phyloP scores from a whole-genome alignment of 2,888 invertebrate genomes.

The Xylota segnis region DNA sequence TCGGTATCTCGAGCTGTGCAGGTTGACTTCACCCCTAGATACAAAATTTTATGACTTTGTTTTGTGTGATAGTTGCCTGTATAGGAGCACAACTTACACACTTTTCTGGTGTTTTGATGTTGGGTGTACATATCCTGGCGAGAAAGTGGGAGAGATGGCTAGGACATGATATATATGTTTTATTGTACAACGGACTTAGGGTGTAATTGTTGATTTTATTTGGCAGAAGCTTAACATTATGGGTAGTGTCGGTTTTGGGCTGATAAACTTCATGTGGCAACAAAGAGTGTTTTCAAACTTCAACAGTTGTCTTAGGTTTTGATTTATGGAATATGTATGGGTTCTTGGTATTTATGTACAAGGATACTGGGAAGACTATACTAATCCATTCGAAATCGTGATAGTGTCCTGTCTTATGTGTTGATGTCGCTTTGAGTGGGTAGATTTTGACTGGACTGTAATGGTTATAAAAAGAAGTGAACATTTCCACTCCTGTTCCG shows the following conservation, averaged over 20 bases:
- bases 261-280: constrained; percentile 42
- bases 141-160: background rate
- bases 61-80: constrained; percentile 36
- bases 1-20: constrained; percentile 58
- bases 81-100: constrained; percentile 16
- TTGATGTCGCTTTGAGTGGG: background rate
- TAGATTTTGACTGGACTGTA: too few species aligned
- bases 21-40: constrained; percentile 51
- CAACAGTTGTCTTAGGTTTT: constrained; percentile 24
- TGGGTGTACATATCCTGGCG: background rate
- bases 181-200: constrained; percentile 52
- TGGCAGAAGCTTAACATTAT: constrained; percentile 27
- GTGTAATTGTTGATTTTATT: constrained; percentile 64
- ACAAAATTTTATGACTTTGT: constrained; percentile 48
- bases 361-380: background rate
- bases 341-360: background rate
- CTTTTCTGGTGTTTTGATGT: constrained; percentile 1
- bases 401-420: too few species aligned
- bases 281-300: constrained; percentile 11
- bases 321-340: constrained; percentile 24
- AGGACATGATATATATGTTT: constrained; percentile 38
- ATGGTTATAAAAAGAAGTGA: too few species aligned
- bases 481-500: too few species aligned
- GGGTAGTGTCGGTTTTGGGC: constrained; percentile 19
- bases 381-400: background rate